A percentile compares a stretch with the other conserved stretches of the same genome.
phyloP scores from a whole-genome alignment of 2,113 vertebrate genomes.

The Plectropomus leopardus region DNA sequence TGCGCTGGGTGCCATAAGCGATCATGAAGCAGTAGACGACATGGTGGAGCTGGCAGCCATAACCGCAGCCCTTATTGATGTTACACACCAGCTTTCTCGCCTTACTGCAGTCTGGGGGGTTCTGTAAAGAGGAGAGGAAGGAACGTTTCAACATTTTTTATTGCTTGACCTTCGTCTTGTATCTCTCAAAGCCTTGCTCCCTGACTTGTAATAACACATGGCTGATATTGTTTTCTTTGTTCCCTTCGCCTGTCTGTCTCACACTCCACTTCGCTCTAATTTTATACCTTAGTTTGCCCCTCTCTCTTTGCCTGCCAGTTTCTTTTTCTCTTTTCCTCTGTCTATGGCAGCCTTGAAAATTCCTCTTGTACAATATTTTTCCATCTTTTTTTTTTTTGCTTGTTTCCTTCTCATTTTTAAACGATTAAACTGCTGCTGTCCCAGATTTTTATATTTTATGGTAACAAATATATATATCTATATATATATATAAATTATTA shows the following conservation, averaged over 20 bases:
- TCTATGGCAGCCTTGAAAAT: neutral
- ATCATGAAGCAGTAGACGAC: constrained; percentile 99
- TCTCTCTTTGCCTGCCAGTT: constrained; percentile 1
- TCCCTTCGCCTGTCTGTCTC: constrained; percentile 29
- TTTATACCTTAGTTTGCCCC: constrained; percentile 15
- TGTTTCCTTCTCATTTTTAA: neutral
- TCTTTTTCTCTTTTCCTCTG: neutral
- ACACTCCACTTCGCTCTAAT: constrained; percentile 26
- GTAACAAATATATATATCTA: neutral
- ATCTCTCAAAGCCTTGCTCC: constrained; percentile 52
- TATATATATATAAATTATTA: no score
- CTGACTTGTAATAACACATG: constrained; percentile 69
- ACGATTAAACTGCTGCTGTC: neutral
- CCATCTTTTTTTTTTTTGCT: neutral
- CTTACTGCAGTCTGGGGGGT: constrained; percentile 97
- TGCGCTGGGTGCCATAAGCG: constrained; percentile 95
- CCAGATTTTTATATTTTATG: neutral
- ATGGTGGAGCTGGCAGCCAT: constrained; percentile 98
- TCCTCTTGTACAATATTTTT: neutral
- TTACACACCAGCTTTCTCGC: constrained; percentile 97
- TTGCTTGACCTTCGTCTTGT: constrained; percentile 68
- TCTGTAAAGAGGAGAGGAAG: constrained; percentile 81
- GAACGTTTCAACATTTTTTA: constrained; percentile 63
- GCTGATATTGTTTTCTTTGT: constrained; percentile 65
- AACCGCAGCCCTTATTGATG: constrained; percentile 99